phyloP scores from a whole-genome alignment of 2,113 vertebrate species.

The Megaceryle maxima region DNA sequence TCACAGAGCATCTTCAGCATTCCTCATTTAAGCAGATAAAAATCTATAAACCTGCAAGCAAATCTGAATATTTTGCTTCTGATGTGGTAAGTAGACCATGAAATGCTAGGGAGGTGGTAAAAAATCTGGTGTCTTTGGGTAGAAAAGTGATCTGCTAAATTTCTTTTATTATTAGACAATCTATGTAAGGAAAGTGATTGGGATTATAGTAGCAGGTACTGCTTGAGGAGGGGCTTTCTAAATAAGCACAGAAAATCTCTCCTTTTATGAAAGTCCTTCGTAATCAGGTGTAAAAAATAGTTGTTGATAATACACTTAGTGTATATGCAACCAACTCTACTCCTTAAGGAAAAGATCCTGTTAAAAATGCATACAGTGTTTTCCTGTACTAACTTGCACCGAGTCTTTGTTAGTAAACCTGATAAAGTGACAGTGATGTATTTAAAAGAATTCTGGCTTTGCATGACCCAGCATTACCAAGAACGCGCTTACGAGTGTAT shows the following conservation, averaged over 20 bases:
- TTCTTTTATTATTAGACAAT: background rate
- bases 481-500: background rate
- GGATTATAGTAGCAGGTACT: background rate
- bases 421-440: background rate
- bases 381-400: background rate
- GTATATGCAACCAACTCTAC: background rate
- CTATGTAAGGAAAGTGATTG: background rate
- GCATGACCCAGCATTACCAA: background rate
- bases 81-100: background rate
- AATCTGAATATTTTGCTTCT: background rate
- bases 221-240: background rate
- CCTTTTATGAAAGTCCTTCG: background rate
- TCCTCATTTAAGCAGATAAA: background rate
- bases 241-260: background rate
- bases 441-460: background rate
- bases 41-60: background rate
- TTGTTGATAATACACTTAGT: background rate
- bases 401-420: background rate
- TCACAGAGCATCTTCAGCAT: background rate
- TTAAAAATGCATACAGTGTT: background rate
- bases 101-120: background rate
- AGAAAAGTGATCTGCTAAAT: background rate
- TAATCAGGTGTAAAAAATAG: background rate
- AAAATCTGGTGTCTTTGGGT: background rate
- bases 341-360: background rate